Conservation (phyloP, 2,113 vertebrate genomes). For the Sceloporus tristichus region DNA sequence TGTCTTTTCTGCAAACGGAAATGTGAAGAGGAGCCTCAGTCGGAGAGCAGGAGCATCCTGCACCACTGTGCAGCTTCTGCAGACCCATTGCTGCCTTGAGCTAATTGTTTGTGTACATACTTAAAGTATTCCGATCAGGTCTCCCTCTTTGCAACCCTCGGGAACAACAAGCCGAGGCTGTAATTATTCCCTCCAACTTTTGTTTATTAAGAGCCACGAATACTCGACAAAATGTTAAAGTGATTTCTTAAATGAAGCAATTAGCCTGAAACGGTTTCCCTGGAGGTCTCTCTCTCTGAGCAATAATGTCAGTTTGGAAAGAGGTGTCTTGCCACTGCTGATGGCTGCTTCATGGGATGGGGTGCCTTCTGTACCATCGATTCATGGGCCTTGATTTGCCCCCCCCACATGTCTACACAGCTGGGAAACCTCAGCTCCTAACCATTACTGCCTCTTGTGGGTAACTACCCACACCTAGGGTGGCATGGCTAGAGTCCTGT, state of each 20-base stretch:
- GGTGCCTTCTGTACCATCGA: no score
- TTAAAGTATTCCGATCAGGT: not conserved
- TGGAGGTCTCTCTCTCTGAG: not conserved
- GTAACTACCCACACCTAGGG: no score
- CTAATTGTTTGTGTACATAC: conserved; percentile 15
- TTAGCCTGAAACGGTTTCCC: not conserved
- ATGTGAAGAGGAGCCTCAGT: not conserved
- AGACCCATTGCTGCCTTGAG: not conserved
- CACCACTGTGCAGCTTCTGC: not conserved
- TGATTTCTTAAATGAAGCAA: accelerated
- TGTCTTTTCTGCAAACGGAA: not conserved
- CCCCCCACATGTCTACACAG: no score
- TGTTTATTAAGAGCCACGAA: conserved; percentile 7
- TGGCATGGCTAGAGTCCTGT: no score
- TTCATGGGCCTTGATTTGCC: no score
- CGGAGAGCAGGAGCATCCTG: not conserved
- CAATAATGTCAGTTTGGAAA: not conserved
- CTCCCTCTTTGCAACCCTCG: not conserved
- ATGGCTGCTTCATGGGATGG: no score
- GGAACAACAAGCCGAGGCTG: not conserved
- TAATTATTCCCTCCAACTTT: conserved; percentile 34
- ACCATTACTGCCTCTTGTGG: no score
- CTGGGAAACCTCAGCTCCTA: no score
- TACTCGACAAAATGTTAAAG: conserved; percentile 30
- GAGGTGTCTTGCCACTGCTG: no score